Evolutionary conservation across 2,888 invertebrate genomes (phyloP).

Genomic region (Prenolepis imparis): DNA sequence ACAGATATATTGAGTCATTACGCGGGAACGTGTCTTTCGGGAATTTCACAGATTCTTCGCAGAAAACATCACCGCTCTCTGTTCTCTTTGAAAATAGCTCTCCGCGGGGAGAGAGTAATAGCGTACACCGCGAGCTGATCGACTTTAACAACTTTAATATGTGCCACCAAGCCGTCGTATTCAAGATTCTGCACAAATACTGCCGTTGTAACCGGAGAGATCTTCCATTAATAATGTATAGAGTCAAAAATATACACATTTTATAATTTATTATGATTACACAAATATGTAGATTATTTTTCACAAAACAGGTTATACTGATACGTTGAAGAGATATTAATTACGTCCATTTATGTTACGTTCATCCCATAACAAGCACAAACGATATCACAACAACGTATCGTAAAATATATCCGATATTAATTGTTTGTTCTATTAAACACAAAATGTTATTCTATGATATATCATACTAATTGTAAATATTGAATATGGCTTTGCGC

Average conservation of each 20-base stretch:
- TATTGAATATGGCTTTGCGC: neutral
- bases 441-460: conserved; percentile 14
- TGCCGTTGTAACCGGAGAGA: neutral
- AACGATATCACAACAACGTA: neutral
- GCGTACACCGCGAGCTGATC: conserved; percentile 22
- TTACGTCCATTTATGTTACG: neutral
- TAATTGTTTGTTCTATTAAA: neutral
- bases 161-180: conserved; percentile 20
- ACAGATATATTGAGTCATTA: conserved; percentile 43
- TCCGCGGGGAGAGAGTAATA: conserved; percentile 4
- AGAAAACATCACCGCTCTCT: conserved; percentile 12
- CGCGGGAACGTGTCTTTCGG: conserved; percentile 11
- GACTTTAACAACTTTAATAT: conserved; percentile 60
- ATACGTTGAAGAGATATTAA: neutral
- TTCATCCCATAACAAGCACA: neutral
- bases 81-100: conserved; percentile 33
- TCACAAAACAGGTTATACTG: neutral
- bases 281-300: neutral
- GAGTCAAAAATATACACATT: neutral
- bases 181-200: neutral
- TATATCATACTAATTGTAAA: neutral
- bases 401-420: neutral
- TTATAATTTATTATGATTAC: neutral
- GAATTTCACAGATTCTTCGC: conserved; percentile 42
- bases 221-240: conserved; percentile 19